Evolutionary conservation across 2,113 vertebrate genomes (phyloP).

Genomic region (Notothenia rossii): DNA sequence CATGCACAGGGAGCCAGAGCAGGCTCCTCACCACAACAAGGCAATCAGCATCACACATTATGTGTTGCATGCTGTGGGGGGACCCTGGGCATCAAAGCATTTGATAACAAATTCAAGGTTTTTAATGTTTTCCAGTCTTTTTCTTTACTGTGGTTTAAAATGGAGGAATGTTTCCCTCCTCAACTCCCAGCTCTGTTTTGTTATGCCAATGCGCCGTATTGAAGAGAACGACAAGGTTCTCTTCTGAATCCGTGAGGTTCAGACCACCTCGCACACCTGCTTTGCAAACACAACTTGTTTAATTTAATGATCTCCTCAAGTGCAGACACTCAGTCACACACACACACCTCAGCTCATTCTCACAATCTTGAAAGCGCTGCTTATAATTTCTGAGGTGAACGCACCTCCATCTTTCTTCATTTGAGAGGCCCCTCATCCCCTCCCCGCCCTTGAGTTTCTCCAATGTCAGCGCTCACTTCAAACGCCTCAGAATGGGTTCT

Average conservation of each 20-base stretch:
- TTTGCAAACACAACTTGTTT: conserved; percentile 55
- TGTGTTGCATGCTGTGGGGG: conserved; percentile 28
- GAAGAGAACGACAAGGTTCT: conserved; percentile 52
- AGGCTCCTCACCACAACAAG: conserved; percentile 38
- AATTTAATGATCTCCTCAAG: conserved; percentile 70
- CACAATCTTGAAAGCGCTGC: conserved; percentile 66
- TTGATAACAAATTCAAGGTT: conserved; percentile 59
- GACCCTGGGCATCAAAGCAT: conserved; percentile 26
- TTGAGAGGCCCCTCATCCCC: conserved; percentile 62
- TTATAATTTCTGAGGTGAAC: conserved; percentile 72
- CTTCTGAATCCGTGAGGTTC: conserved; percentile 36
- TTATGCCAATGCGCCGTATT: not conserved
- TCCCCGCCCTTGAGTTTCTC: conserved; percentile 76
- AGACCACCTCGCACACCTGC: conserved; percentile 41
- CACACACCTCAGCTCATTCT: conserved; percentile 37
- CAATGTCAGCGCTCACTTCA: conserved; percentile 82
- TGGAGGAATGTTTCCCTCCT: not conserved
- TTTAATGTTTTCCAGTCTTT: conserved; percentile 35
- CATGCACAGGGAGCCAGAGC: conserved; percentile 34
- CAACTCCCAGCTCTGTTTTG: not conserved
- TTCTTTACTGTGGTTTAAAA: conserved; percentile 1
- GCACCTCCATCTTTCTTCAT: conserved; percentile 62
- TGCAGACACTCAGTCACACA: conserved; percentile 40
- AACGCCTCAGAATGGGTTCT: conserved; percentile 74
- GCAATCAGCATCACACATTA: conserved; percentile 50